Percentiles rank a stretch among this genome's conserved stretches.
phyloP scores from a whole-genome alignment of 2,113 vertebrate species.

The Mastomys natalensis region DNA sequence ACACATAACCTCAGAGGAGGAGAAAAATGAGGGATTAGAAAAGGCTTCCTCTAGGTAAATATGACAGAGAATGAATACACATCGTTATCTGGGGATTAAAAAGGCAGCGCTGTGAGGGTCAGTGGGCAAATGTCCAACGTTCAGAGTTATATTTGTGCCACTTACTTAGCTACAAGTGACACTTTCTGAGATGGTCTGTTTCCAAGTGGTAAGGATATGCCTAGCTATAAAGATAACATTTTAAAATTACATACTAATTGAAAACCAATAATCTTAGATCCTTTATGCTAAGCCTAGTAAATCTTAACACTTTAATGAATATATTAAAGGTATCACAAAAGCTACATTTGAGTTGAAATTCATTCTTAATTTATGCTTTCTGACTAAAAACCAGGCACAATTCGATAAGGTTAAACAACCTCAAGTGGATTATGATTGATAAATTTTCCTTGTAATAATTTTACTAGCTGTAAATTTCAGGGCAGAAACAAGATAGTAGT shows the following conservation, averaged over 20 bases:
- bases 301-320: conserved; percentile 68
- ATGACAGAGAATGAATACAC: conserved; percentile 61
- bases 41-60: conserved; percentile 69
- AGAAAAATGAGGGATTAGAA: conserved; percentile 78
- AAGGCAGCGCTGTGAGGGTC: conserved; percentile 60
- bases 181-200: conserved; percentile 39
- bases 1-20: conserved; percentile 75
- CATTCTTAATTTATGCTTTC: conserved; percentile 79
- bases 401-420: conserved; percentile 80
- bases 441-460: conserved; percentile 82
- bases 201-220: conserved; percentile 49
- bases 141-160: conserved; percentile 44
- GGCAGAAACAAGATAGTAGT: conserved; percentile 79
- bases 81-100: conserved; percentile 73
- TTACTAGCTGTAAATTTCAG: conserved; percentile 86
- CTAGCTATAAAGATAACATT: conserved; percentile 33
- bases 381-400: conserved; percentile 75
- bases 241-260: conserved; percentile 51
- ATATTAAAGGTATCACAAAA: conserved; percentile 74
- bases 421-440: conserved; percentile 82
- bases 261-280: conserved; percentile 52
- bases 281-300: conserved; percentile 64
- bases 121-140: conserved; percentile 55
- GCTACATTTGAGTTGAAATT: conserved; percentile 84
- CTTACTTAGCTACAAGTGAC: conserved; percentile 48